phyloP scores from a whole-genome alignment of 1,140 invertebrate genomes.

The Tetragnatha versicolor region DNA sequence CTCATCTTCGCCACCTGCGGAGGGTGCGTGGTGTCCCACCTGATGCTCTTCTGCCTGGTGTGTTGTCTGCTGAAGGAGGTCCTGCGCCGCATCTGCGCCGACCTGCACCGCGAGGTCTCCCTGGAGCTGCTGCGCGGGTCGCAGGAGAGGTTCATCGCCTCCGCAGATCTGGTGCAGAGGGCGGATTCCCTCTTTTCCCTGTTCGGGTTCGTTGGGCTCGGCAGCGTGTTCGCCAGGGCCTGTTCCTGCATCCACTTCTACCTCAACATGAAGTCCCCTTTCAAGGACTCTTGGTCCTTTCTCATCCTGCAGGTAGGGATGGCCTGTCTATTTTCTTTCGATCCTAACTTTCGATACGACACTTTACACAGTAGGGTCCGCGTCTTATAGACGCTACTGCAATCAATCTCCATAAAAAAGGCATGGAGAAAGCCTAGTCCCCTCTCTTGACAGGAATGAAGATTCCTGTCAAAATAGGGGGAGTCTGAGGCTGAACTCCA shows the following conservation, averaged over 20 bases:
- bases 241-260: constrained; percentile 50
- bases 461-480: too few species aligned
- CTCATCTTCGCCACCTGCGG: constrained; percentile 24
- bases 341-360: too few species aligned
- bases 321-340: too few species aligned
- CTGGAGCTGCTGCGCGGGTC: neutral
- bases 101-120: neutral
- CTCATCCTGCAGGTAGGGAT: too few species aligned
- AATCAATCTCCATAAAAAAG: too few species aligned
- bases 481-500: too few species aligned
- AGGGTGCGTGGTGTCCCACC: neutral
- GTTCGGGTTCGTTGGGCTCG: constrained; percentile 35
- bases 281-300: constrained; percentile 11
- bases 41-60: constrained; percentile 32
- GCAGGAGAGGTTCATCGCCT: neutral
- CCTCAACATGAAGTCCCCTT: constrained; percentile 11
- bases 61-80: constrained; percentile 6
- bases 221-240: constrained; percentile 7
- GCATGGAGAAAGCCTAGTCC: too few species aligned
- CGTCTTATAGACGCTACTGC: too few species aligned
- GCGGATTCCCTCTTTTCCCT: constrained; percentile 31
- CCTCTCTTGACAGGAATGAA: too few species aligned
- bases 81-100: neutral
- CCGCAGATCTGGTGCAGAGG: neutral
- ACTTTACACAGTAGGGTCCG: too few species aligned